Evolutionary conservation across 2,113 vertebrate genomes (phyloP).

Genomic region (Nesospiza acunhae): DNA sequence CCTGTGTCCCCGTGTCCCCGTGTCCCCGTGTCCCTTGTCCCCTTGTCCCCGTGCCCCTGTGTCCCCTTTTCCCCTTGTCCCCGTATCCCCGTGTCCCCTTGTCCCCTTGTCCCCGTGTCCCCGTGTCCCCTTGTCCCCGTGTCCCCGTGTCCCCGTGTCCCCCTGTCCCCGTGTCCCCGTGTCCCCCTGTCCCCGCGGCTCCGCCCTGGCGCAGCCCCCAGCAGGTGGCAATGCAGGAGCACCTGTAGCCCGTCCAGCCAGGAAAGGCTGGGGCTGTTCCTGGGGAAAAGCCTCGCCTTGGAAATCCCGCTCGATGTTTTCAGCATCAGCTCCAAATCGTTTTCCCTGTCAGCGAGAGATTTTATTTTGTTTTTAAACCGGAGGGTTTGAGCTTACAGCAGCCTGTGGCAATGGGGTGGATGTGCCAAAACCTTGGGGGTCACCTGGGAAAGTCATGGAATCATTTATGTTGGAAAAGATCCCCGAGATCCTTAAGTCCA

Average conservation of each 20-base stretch:
- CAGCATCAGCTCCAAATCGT: fast-evolving
- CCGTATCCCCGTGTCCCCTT: too few species aligned
- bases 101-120: background rate
- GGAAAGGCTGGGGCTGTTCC: background rate
- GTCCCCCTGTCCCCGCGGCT: background rate
- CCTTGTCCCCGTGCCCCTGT: background rate
- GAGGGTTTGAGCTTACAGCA: background rate
- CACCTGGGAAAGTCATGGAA: background rate
- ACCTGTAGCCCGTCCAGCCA: background rate
- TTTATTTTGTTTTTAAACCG: fast-evolving
- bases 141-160: background rate
- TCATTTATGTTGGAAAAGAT: background rate
- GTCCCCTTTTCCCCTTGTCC: background rate
- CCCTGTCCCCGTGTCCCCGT: background rate
- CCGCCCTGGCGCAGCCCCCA: background rate
- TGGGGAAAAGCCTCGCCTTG: background rate
- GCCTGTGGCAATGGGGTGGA: background rate
- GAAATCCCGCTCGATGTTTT: fast-evolving
- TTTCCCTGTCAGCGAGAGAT: fast-evolving
- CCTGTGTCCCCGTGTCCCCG: background rate
- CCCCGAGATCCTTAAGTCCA: background rate
- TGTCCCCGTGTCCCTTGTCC: background rate
- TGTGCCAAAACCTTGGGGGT: background rate
- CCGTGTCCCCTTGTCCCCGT: background rate
- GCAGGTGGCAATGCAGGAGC: conserved; percentile 63